Conservation (phyloP, 2,888 invertebrate species). For the Acanthacorydalis orientalis region DNA sequence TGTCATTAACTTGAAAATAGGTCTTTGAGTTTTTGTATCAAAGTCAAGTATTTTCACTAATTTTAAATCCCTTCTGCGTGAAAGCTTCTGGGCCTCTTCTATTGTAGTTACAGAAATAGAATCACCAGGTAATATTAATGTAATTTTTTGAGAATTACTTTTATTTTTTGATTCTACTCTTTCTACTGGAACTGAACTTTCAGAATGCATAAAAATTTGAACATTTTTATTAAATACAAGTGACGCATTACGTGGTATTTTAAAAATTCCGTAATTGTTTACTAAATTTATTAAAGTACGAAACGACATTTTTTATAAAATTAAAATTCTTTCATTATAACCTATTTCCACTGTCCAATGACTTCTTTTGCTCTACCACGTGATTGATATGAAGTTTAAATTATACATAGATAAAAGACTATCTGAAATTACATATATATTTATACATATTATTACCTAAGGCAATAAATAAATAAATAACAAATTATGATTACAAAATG, state of each 20-base stretch:
- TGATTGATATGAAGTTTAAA: no score
- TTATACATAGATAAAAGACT: no score
- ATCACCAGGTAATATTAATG: conserved; percentile 37
- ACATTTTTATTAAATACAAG: no score
- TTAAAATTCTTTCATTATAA: neutral
- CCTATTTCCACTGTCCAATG: neutral
- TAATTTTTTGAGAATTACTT: conserved; percentile 38
- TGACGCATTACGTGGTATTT: no score
- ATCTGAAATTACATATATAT: no score
- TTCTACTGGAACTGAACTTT: neutral
- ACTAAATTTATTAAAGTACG: neutral
- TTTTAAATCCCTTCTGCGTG: conserved; percentile 47
- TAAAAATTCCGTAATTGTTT: no score
- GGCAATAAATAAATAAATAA: no score
- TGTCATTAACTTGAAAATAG: conserved; percentile 52
- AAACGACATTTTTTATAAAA: conserved; percentile 1
- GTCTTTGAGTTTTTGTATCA: conserved; percentile 47
- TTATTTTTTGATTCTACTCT: conserved; percentile 18
- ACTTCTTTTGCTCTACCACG: neutral
- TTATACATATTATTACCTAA: no score
- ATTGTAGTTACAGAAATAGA: conserved; percentile 40
- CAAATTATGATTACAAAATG: no score
- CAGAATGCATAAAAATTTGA: conserved; percentile 1
- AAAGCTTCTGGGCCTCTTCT: conserved; percentile 51
- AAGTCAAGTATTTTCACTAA: conserved; percentile 49